These are phyloP conservation scores for Hanleya hanleyi DNA, from an alignment of 2,888 invertebrate species.

Conservation along the genomic window DNA sequence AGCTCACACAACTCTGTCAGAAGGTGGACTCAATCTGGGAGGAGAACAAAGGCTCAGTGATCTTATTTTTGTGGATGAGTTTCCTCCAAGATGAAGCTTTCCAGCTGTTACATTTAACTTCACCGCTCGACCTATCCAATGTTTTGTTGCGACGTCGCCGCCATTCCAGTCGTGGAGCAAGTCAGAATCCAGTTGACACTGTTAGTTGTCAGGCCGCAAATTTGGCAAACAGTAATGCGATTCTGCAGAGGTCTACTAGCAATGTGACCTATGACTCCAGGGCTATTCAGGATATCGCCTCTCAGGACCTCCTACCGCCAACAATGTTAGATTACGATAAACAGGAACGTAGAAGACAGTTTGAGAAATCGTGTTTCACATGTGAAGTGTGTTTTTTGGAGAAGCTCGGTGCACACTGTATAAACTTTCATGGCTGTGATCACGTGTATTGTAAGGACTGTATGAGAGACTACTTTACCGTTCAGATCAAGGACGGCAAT, in stretches of 20 bases:
- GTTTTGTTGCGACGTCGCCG: conserved; percentile 32
- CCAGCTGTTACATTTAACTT: conserved; percentile 54
- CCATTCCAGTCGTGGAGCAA: conserved; percentile 17
- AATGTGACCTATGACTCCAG: conserved; percentile 42
- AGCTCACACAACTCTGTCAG: conserved; percentile 74
- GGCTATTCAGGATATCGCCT: conserved; percentile 64
- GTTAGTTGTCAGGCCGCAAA: neutral
- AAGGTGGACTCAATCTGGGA: conserved; percentile 77
- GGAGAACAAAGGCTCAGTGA: conserved; percentile 75
- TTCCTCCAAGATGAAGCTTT: conserved; percentile 77
- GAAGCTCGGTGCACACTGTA: conserved; percentile 75
- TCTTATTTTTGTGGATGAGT: conserved; percentile 77
- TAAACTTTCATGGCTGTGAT: conserved; percentile 76
- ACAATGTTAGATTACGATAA: conserved; percentile 67
- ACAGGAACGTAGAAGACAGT: conserved; percentile 58
- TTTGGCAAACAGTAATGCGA: neutral
- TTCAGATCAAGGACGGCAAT: conserved; percentile 77
- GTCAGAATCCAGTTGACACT: conserved; percentile 12
- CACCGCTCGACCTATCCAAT: conserved; percentile 57
- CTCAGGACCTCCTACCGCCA: conserved; percentile 51
- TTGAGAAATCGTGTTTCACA: conserved; percentile 61
- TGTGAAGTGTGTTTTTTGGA: conserved; percentile 78
- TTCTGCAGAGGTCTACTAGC: neutral
- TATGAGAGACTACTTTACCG: conserved; percentile 76
- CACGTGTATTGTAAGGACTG: conserved; percentile 80